phyloP scores from a whole-genome alignment of 2,888 invertebrate species.

The Parnassius apollo region DNA sequence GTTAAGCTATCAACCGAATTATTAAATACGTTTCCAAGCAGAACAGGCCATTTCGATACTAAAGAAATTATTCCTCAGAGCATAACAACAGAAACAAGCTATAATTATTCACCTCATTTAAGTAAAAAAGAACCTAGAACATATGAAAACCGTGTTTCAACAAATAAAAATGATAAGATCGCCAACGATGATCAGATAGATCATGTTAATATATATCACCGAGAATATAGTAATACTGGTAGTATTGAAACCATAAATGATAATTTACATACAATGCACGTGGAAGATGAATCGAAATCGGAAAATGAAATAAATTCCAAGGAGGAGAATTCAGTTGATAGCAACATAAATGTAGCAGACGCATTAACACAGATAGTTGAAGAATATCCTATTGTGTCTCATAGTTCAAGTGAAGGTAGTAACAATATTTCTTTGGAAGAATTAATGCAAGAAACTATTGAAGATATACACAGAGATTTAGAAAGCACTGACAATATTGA shows the following conservation, averaged over 20 bases:
- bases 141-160: conserved; percentile 32
- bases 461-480: conserved; percentile 58
- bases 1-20: conserved; percentile 26
- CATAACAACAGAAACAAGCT: neutral
- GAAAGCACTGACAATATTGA: conserved; percentile 34
- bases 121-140: conserved; percentile 26
- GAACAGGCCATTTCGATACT: neutral
- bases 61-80: conserved; percentile 4
- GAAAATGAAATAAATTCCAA: neutral
- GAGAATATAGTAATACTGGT: neutral
- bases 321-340: conserved; percentile 8
- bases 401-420: conserved; percentile 31
- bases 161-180: conserved; percentile 26
- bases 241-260: conserved; percentile 2
- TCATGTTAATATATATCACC: neutral
- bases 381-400: conserved; percentile 43
- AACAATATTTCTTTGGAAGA: conserved; percentile 49
- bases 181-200: neutral
- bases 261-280: neutral
- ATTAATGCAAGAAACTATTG: conserved; percentile 53
- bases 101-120: conserved; percentile 5
- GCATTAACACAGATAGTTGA: conserved; percentile 64
- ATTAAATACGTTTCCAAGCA: conserved; percentile 17
- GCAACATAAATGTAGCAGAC: conserved; percentile 51
- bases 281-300: conserved; percentile 1